Conservation (phyloP, 2,888 invertebrate species). For the Aporophyla nigra region DNA sequence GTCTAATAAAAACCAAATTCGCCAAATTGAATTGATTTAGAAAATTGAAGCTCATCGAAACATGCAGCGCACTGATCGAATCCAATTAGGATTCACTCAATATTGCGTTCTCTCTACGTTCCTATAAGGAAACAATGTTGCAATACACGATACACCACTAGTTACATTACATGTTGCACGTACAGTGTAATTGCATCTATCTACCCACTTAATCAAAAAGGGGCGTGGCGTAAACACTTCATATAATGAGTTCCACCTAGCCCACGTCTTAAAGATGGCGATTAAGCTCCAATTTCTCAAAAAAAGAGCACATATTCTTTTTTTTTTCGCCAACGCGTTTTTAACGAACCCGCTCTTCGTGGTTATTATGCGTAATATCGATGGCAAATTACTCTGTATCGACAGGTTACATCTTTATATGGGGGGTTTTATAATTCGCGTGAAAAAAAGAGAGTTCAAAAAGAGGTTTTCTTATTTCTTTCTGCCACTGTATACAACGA, state of each 20-base stretch:
- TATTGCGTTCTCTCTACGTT: neutral
- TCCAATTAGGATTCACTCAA: neutral
- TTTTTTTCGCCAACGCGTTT: constrained; percentile 62
- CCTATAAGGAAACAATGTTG: neutral
- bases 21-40: constrained; percentile 4
- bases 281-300: constrained; percentile 40
- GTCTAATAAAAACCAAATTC: constrained; percentile 3
- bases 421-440: constrained; percentile 66
- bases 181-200: constrained; percentile 19
- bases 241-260: constrained; percentile 50
- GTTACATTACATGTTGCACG: constrained; percentile 1
- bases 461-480: neutral
- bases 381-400: constrained; percentile 78
- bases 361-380: constrained; percentile 71
- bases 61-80: constrained; percentile 1
- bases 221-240: constrained; percentile 41
- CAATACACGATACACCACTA: neutral
- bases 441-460: too few species aligned
- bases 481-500: neutral
- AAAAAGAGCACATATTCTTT: constrained; percentile 21
- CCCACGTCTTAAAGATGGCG: constrained; percentile 35
- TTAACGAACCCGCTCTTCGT: constrained; percentile 58
- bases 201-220: constrained; percentile 49
- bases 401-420: constrained; percentile 76
- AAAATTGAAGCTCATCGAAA: neutral